These are phyloP conservation scores for Gallinago nigripennis DNA, from an alignment of 2,797 vertebrate genomes.

Conservation along the genomic window DNA sequence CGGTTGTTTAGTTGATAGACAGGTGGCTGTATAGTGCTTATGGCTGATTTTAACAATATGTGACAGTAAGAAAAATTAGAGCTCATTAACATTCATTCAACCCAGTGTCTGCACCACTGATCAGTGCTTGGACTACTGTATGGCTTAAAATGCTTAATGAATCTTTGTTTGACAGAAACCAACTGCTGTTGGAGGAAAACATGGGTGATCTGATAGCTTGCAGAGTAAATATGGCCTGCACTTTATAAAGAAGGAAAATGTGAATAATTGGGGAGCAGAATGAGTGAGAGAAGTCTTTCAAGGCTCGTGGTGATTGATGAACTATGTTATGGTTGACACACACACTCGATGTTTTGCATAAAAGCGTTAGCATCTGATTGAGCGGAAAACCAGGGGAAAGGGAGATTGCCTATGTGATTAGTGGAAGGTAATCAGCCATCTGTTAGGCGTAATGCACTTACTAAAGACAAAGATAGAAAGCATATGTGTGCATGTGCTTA, in stretches of 20 bases:
- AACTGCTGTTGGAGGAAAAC: constrained; percentile 2
- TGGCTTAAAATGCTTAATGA: constrained; percentile 32
- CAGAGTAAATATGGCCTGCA: background rate
- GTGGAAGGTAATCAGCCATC: constrained; percentile 49
- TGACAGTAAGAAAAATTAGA: constrained; percentile 28
- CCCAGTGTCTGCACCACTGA: constrained; percentile 17
- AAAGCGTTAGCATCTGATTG: background rate
- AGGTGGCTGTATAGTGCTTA: constrained; percentile 17
- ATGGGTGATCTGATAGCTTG: background rate
- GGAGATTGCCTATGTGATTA: constrained; percentile 13
- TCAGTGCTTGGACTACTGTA: background rate
- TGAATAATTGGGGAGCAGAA: background rate
- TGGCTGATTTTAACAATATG: constrained; percentile 42
- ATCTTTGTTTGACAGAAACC: constrained; percentile 31
- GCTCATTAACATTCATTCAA: constrained; percentile 36
- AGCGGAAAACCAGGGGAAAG: constrained; percentile 32
- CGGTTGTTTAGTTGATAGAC: constrained; percentile 21
- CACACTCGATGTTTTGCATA: background rate
- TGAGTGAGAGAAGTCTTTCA: background rate
- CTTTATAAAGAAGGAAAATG: background rate
- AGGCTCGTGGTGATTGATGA: constrained; percentile 38
- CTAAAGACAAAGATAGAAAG: background rate
- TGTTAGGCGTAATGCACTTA: constrained; percentile 2
- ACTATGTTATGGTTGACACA: background rate
- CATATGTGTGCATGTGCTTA: constrained; percentile 7